These are phyloP conservation scores for Rhyacophila brunnea DNA, from an alignment of 1,140 invertebrate genomes.

Conservation along the genomic window DNA sequence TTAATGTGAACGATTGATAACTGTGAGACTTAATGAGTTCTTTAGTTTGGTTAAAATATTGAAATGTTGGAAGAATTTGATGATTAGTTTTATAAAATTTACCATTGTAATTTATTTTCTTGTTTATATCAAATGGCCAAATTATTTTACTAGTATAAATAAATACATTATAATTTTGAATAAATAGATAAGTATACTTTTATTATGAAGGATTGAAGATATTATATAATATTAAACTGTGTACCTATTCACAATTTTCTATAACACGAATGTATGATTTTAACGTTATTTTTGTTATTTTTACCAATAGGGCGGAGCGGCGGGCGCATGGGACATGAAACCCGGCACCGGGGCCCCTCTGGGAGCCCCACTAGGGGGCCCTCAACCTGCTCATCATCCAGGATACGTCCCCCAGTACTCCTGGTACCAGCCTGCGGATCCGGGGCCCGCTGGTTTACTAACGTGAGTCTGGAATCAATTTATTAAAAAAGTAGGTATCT, in stretches of 20 bases:
- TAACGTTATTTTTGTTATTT: conserved; percentile 17
- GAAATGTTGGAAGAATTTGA: too few relatives aligned
- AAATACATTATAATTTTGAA: too few relatives aligned
- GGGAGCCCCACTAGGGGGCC: conserved; percentile 59
- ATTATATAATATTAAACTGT: too few relatives aligned
- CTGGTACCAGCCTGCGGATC: conserved; percentile 66
- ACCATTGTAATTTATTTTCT: too few relatives aligned
- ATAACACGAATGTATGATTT: neutral
- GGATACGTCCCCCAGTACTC: conserved; percentile 74
- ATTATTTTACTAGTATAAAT: too few relatives aligned
- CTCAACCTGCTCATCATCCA: conserved; percentile 62
- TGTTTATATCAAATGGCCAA: too few relatives aligned
- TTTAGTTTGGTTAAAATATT: too few relatives aligned
- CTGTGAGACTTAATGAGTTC: too few relatives aligned
- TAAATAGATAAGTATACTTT: too few relatives aligned
- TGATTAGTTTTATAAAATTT: too few relatives aligned
- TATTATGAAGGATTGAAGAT: too few relatives aligned
- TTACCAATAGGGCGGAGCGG: conserved; percentile 56
- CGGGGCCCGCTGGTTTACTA: conserved; percentile 68
- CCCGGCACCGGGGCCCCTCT: conserved; percentile 57
- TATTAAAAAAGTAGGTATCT: neutral
- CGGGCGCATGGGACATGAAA: conserved; percentile 71
- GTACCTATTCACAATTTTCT: conserved; percentile 1
- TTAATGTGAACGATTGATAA: too few relatives aligned
- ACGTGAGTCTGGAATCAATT: conserved; percentile 59